Conservation (phyloP, 2,888 invertebrate genomes). For the Lasius fuliginosus region DNA sequence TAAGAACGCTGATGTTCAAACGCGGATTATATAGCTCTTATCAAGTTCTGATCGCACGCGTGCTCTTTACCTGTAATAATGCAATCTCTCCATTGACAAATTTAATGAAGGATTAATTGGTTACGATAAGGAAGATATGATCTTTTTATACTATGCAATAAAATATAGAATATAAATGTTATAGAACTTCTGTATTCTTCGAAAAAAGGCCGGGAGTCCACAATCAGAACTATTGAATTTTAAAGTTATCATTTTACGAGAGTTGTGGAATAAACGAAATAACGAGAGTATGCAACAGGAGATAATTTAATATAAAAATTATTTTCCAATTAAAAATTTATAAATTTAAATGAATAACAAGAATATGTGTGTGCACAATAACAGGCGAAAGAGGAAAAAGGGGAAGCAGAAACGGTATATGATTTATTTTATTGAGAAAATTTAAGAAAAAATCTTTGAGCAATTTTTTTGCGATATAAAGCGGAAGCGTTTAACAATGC, state of each 20-base stretch:
- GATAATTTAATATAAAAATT: not conserved
- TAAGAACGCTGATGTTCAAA: conserved; percentile 39
- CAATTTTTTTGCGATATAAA: not conserved
- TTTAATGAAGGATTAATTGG: not conserved
- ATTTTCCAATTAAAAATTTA: not conserved
- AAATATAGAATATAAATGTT: not conserved
- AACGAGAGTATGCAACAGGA: not conserved
- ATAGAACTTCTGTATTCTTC: not conserved
- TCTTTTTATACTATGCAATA: not conserved
- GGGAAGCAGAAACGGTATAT: not conserved
- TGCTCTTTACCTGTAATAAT: not conserved
- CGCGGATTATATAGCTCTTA: conserved; percentile 48
- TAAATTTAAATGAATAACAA: not conserved
- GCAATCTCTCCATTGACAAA: not conserved
- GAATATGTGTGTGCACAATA: not conserved
- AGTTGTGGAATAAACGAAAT: not conserved
- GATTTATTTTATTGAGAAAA: not conserved
- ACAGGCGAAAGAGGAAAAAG: not conserved
- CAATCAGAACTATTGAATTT: not conserved
- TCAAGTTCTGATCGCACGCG: conserved; percentile 57
- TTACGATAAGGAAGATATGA: not conserved
- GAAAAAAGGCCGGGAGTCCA: not conserved
- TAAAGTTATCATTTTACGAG: not conserved
- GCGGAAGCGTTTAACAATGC: not conserved
- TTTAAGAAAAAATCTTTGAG: not conserved